These are phyloP conservation scores for Cyanistes caeruleus DNA, from an alignment of 2,113 vertebrate species.

Conservation along the genomic window DNA sequence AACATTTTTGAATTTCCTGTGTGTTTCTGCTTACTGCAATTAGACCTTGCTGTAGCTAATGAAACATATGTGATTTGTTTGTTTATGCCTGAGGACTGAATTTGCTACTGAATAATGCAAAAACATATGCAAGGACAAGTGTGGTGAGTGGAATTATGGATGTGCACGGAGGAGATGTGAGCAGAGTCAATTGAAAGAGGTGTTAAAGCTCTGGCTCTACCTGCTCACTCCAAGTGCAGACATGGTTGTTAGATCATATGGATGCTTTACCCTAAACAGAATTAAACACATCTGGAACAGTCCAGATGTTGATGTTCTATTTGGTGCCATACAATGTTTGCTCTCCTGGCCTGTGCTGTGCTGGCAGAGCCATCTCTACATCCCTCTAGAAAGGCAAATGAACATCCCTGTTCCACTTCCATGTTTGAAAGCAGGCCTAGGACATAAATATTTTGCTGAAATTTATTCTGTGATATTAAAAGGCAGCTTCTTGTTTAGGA, in stretches of 20 bases:
- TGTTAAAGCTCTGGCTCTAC: not conserved
- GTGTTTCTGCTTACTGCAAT: conserved; percentile 20
- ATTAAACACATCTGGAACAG: not conserved
- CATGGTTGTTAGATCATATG: rapidly evolving
- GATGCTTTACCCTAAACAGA: not conserved
- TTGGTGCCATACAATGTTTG: not conserved
- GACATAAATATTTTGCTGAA: not conserved
- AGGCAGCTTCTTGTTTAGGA: not conserved
- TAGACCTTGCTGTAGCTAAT: conserved; percentile 54
- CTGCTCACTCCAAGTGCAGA: not conserved
- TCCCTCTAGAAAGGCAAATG: not conserved
- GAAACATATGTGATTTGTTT: conserved; percentile 63
- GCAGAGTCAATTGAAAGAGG: not conserved
- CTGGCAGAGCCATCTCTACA: not conserved
- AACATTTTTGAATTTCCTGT: not conserved
- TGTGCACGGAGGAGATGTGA: not conserved
- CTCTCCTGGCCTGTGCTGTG: not conserved
- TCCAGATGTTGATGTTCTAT: not conserved
- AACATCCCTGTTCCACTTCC: not conserved
- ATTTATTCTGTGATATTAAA: not conserved
- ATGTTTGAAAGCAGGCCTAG: not conserved
- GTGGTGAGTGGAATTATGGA: not conserved
- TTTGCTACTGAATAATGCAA: conserved; percentile 59
- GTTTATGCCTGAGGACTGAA: conserved; percentile 60
- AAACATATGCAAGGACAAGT: conserved; percentile 46